Percentiles rank a stretch among this genome's conserved stretches.
These are phyloP conservation scores for Chaetoderma sp. DNA, from an alignment of 2,888 invertebrate species.

Conservation along the genomic window DNA sequence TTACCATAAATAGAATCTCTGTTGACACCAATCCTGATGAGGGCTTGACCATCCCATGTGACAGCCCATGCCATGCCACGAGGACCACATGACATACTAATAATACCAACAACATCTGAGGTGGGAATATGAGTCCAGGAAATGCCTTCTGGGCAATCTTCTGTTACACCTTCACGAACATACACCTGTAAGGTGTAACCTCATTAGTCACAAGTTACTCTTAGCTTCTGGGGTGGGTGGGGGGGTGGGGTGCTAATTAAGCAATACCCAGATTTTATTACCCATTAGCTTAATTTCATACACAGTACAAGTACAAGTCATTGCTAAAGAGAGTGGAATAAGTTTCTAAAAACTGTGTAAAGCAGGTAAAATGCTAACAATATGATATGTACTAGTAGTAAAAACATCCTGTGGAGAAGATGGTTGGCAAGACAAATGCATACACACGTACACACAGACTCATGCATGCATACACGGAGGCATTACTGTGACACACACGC, in stretches of 20 bases:
- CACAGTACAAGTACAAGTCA: no score
- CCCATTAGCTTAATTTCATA: no score
- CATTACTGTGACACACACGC: no score
- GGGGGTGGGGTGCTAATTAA: no score
- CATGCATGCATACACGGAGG: background rate
- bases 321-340: no score
- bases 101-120: conserved; percentile 79
- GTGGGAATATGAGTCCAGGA: conserved; percentile 86
- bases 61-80: conserved; percentile 90
- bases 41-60: conserved; percentile 84
- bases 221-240: no score
- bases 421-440: no score
- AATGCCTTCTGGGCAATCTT: conserved; percentile 86
- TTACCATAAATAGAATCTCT: conserved; percentile 80
- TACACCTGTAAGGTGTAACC: conserved; percentile 75
- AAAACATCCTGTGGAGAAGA: no score
- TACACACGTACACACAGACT: background rate
- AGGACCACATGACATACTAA: conserved; percentile 87
- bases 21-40: conserved; percentile 86
- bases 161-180: conserved; percentile 85
- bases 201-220: background rate
- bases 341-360: no score
- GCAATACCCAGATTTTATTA: no score
- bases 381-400: no score
- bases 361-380: no score